These are phyloP conservation scores for Haliaeetus leucogaster DNA, from an alignment of 2,113 vertebrate species.

Conservation along the genomic window DNA sequence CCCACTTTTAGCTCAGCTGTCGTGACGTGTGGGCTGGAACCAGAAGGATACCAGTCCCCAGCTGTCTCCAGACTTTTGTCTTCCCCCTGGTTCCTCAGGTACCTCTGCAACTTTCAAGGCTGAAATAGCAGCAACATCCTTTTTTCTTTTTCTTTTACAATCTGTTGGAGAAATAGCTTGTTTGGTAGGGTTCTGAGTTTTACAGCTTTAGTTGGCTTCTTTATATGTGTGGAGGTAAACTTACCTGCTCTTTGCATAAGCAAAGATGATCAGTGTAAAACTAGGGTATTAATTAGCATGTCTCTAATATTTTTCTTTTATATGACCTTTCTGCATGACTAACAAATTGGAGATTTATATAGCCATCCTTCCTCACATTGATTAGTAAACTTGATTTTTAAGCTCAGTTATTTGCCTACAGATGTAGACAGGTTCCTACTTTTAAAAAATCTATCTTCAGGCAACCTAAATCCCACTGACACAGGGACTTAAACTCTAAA, in stretches of 20 bases:
- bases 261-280: not conserved
- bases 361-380: not conserved
- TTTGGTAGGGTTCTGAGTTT: not conserved
- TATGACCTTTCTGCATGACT: not conserved
- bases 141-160: not conserved
- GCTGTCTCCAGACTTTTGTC: not conserved
- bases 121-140: not conserved
- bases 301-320: not conserved
- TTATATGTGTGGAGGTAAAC: not conserved
- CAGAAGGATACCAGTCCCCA: not conserved
- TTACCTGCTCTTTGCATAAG: not conserved
- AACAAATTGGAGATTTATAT: not conserved
- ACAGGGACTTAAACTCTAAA: not conserved
- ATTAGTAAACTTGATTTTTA: not conserved
- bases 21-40: not conserved
- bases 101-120: not conserved
- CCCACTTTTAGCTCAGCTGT: not conserved
- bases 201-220: not conserved
- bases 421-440: not conserved
- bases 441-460: not conserved
- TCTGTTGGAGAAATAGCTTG: not conserved
- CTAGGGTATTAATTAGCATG: fast-evolving
- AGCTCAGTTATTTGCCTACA: not conserved
- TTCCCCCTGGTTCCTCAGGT: not conserved
- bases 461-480: not conserved